Conservation (phyloP, 23 tunicate species). For the Styela clava region DNA sequence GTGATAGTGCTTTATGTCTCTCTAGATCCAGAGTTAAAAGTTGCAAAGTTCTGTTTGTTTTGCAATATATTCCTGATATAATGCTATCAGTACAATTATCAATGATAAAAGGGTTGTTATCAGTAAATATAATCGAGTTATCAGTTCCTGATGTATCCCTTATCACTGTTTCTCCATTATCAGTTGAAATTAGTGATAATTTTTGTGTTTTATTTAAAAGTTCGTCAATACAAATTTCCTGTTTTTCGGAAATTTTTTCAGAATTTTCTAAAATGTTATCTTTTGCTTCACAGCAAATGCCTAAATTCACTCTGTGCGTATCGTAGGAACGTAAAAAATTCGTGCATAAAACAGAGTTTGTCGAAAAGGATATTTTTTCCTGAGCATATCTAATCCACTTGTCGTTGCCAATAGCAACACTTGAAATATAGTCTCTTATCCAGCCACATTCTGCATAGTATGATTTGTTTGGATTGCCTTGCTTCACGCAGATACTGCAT, state of each 20-base stretch:
- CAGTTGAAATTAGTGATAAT: neutral
- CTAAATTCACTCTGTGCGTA: neutral
- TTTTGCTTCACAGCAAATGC: neutral
- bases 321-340: neutral
- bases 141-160: neutral
- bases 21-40: neutral
- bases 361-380: neutral
- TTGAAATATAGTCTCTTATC: neutral
- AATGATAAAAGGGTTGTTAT: neutral
- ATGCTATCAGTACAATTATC: neutral
- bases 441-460: neutral
- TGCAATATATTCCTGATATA: neutral
- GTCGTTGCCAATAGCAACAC: neutral
- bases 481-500: neutral
- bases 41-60: neutral
- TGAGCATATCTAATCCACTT: neutral
- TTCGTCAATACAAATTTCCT: neutral
- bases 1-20: neutral
- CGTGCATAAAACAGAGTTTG: neutral
- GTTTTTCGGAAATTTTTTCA: neutral
- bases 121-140: neutral
- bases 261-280: neutral
- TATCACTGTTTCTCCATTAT: neutral
- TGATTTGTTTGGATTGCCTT: neutral
- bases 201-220: neutral